A percentile compares a stretch with the other conserved stretches of the same genome.
These are phyloP conservation scores for Hepsetus odoe DNA, from an alignment of 2,113 vertebrate species.

Conservation along the genomic window DNA sequence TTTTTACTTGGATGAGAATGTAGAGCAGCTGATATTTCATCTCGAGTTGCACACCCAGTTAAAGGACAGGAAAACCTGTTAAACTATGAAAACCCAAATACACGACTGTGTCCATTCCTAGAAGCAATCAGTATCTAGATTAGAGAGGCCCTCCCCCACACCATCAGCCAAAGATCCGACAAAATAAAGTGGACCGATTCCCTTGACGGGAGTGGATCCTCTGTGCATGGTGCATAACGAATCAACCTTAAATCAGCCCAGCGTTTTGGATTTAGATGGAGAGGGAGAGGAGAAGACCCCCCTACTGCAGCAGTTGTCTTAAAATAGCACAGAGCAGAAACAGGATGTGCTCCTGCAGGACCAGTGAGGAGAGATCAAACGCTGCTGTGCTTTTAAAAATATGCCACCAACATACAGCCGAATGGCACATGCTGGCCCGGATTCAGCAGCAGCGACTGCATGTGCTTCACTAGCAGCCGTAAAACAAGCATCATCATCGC, in stretches of 20 bases:
- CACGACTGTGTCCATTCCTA: conserved; percentile 2
- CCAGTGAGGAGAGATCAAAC: conserved; percentile 21
- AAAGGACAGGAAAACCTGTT: too few species aligned
- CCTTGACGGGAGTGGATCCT: conserved; percentile 36
- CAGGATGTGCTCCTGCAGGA: conserved; percentile 45
- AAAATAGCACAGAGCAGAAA: conserved; percentile 61
- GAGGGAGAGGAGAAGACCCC: conserved; percentile 42
- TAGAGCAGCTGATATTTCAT: too few species aligned
- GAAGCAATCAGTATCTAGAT: not conserved
- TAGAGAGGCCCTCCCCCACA: not conserved
- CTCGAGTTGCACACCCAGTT: too few species aligned
- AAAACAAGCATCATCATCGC: not conserved
- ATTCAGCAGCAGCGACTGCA: not conserved
- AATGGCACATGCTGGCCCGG: not conserved
- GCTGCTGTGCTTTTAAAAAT: not conserved
- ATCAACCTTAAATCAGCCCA: conserved; percentile 9
- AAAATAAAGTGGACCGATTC: conserved; percentile 6
- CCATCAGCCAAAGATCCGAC: not conserved
- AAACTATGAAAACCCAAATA: too few species aligned
- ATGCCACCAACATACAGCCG: not conserved
- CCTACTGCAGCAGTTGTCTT: conserved; percentile 56
- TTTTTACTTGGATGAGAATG: too few species aligned
- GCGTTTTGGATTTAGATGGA: conserved; percentile 43
- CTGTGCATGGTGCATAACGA: not conserved
- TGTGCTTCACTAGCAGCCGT: not conserved